Evolutionary conservation across 2,888 invertebrate species (phyloP).

Genomic region (Lottia scabra): DNA sequence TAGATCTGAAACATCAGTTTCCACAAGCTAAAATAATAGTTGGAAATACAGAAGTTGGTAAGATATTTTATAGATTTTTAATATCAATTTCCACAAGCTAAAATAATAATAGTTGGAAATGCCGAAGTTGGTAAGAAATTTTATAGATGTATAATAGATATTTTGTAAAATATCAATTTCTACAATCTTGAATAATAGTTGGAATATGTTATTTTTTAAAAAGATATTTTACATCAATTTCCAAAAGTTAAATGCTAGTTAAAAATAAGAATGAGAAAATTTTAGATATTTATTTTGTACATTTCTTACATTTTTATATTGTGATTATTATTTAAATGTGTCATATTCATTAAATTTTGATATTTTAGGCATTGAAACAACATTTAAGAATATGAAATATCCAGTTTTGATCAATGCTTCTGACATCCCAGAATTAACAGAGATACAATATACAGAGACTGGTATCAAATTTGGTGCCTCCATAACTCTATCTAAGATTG

Average conservation of each 20-base stretch:
- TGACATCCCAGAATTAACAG: slow-evolving; percentile 77
- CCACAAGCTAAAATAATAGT: too few relatives aligned
- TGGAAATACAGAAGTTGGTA: too few relatives aligned
- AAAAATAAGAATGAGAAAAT: too few relatives aligned
- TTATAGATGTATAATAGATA: too few relatives aligned
- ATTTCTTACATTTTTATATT: too few relatives aligned
- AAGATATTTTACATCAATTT: neutral
- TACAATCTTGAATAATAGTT: too few relatives aligned
- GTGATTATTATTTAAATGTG: too few relatives aligned
- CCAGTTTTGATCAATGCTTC: slow-evolving; percentile 81
- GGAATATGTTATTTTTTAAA: too few relatives aligned
- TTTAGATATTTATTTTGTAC: too few relatives aligned
- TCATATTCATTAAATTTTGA: too few relatives aligned
- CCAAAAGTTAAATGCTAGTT: too few relatives aligned
- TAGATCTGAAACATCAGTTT: slow-evolving; percentile 69
- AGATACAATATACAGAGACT: slow-evolving; percentile 71
- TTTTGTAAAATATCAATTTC: too few relatives aligned
- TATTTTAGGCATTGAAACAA: slow-evolving; percentile 79
- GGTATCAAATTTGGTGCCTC: slow-evolving; percentile 83
- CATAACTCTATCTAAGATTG: slow-evolving; percentile 81
- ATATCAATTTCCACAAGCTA: slow-evolving; percentile 65
- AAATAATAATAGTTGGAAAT: slow-evolving; percentile 86
- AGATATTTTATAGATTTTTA: slow-evolving; percentile 20
- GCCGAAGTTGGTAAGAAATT: slow-evolving; percentile 81
- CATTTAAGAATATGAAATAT: slow-evolving; percentile 83